These are phyloP conservation scores for Rynchops niger DNA, from an alignment of 2,113 vertebrate genomes.

Conservation along the genomic window DNA sequence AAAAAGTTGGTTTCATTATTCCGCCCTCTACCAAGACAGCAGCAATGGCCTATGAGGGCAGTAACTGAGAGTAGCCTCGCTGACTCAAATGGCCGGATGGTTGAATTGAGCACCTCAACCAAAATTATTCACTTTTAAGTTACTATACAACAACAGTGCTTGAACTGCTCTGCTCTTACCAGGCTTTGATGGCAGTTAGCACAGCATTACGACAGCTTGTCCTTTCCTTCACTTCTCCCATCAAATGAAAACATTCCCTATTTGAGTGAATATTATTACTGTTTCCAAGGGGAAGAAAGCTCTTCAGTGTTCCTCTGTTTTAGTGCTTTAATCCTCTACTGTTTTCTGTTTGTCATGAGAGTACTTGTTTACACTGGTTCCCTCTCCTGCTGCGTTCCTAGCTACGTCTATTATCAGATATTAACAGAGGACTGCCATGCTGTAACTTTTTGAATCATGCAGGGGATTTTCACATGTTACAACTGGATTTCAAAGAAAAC, in stretches of 20 bases:
- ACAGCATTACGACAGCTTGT: background rate
- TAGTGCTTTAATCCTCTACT: background rate
- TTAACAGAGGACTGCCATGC: background rate
- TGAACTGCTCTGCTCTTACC: background rate
- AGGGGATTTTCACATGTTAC: background rate
- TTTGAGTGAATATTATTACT: background rate
- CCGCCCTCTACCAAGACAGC: background rate
- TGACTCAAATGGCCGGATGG: accelerated
- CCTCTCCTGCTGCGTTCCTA: background rate
- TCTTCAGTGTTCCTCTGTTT: background rate
- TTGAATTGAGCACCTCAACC: background rate
- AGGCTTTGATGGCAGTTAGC: background rate
- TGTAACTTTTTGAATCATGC: background rate
- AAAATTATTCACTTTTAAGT: background rate
- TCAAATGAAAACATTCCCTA: background rate
- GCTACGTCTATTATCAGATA: background rate
- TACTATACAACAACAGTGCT: background rate
- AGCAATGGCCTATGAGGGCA: accelerated
- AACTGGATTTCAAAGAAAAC: background rate
- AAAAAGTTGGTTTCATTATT: background rate
- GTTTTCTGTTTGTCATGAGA: background rate
- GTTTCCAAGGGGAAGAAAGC: background rate
- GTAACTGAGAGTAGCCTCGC: background rate
- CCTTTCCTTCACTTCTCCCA: background rate
- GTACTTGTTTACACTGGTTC: background rate